Percentiles rank a stretch among this genome's conserved stretches.
phyloP scores from a whole-genome alignment of 2,888 invertebrate genomes.

The Oligia latruncula region DNA sequence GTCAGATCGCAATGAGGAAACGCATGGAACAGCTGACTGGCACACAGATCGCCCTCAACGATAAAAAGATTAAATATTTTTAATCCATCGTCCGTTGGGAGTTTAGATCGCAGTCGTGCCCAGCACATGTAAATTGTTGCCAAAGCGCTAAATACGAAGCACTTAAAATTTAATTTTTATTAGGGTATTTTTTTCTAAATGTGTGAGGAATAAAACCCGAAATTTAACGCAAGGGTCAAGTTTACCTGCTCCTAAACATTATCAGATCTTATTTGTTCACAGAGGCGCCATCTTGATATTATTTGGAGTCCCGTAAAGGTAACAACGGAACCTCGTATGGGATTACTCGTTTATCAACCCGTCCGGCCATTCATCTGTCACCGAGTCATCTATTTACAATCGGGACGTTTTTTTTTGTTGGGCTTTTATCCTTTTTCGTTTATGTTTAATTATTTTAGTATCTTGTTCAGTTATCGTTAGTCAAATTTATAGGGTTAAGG shows the following conservation, averaged over 20 bases:
- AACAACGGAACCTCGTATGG: conserved; percentile 62
- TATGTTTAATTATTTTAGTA: conserved; percentile 37
- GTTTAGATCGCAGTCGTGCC: conserved; percentile 28
- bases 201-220: conserved; percentile 65
- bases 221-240: conserved; percentile 72
- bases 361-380: conserved; percentile 70
- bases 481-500: neutral
- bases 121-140: conserved; percentile 60
- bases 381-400: conserved; percentile 67
- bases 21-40: conserved; percentile 58
- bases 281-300: conserved; percentile 78
- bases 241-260: conserved; percentile 76
- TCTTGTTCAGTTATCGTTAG: conserved; percentile 6
- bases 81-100: conserved; percentile 49
- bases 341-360: conserved; percentile 67
- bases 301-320: conserved; percentile 65
- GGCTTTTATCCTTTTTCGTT: conserved; percentile 40
- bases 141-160: conserved; percentile 64
- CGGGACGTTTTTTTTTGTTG: conserved; percentile 53
- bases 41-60: conserved; percentile 54
- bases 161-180: conserved; percentile 72
- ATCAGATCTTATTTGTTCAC: conserved; percentile 77
- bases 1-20: conserved; percentile 60
- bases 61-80: conserved; percentile 62
- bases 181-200: conserved; percentile 64